Conservation (phyloP, 2,888 invertebrate species). For the Patella ulyssiponensis region DNA sequence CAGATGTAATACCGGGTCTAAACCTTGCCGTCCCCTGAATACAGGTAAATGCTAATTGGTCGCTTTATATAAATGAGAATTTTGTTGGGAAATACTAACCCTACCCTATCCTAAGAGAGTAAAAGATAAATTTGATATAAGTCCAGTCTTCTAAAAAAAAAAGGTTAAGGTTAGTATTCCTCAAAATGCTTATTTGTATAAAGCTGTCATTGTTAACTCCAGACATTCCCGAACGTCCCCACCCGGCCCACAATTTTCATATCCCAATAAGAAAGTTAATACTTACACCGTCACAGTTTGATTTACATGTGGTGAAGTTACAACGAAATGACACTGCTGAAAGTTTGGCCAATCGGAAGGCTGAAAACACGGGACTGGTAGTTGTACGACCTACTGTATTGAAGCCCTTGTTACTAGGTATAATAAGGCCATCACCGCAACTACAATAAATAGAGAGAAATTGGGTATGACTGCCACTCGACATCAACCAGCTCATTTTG, state of each 20-base stretch:
- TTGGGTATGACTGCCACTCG: too few species aligned
- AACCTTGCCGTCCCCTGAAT: too few species aligned
- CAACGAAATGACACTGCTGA: conserved; percentile 16
- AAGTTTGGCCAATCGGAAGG: conserved; percentile 12
- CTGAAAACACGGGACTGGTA: conserved; percentile 21
- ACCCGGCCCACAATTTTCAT: background rate
- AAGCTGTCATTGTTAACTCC: background rate
- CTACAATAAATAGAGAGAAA: background rate
- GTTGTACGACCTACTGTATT: conserved; percentile 8
- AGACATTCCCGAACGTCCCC: background rate
- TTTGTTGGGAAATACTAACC: too few species aligned
- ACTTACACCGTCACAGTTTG: conserved; percentile 20
- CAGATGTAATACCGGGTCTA: too few species aligned
- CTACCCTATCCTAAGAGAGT: too few species aligned
- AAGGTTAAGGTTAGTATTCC: too few species aligned
- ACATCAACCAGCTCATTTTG: too few species aligned
- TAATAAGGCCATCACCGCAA: conserved; percentile 22
- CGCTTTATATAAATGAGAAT: too few species aligned
- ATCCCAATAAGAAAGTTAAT: background rate
- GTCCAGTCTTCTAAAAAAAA: too few species aligned
- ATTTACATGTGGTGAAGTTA: conserved; percentile 21
- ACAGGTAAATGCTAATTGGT: too few species aligned
- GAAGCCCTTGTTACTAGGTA: conserved; percentile 16
- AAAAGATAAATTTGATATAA: too few species aligned
- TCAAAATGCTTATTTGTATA: too few species aligned